These are phyloP conservation scores for Antennarius maculatus DNA, from an alignment of 2,797 vertebrate genomes.

Conservation along the genomic window DNA sequence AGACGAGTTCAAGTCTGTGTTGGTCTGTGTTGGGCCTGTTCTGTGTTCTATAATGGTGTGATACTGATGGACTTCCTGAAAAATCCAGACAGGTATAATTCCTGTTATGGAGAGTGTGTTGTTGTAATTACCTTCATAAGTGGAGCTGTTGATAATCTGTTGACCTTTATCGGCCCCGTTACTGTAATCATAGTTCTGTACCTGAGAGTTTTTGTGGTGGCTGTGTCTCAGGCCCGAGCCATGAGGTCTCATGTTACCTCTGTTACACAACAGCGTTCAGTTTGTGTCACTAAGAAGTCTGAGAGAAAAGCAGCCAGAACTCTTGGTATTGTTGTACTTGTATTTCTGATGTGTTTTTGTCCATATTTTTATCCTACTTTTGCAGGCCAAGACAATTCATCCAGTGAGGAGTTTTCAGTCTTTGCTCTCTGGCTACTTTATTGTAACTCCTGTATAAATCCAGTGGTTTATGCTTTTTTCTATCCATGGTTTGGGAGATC, in stretches of 20 bases:
- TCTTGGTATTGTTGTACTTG: no score
- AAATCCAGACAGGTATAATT: constrained; percentile 19
- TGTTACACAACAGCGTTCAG: not conserved
- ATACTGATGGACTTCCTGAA: constrained; percentile 17
- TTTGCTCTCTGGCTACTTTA: not conserved
- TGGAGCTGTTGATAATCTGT: constrained; percentile 30
- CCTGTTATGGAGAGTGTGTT: constrained; percentile 57
- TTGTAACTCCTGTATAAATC: constrained; percentile 52
- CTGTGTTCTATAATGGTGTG: constrained; percentile 1
- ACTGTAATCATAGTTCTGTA: constrained; percentile 40
- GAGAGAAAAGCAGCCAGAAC: constrained; percentile 34
- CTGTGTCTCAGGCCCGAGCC: constrained; percentile 40
- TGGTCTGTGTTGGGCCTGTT: constrained; percentile 51
- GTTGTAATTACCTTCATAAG: not conserved
- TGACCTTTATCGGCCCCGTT: constrained; percentile 53
- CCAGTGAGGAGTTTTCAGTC: no score
- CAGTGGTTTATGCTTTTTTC: constrained; percentile 45
- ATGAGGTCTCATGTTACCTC: constrained; percentile 32
- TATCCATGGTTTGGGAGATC: constrained; percentile 52
- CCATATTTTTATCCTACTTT: not conserved
- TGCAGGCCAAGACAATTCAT: not conserved
- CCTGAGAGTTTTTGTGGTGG: constrained; percentile 44
- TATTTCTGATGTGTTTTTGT: not conserved
- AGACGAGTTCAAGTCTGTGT: not conserved
- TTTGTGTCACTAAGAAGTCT: constrained; percentile 7